Conservation (phyloP, 2,888 invertebrate species). For the Graphium colonna region DNA sequence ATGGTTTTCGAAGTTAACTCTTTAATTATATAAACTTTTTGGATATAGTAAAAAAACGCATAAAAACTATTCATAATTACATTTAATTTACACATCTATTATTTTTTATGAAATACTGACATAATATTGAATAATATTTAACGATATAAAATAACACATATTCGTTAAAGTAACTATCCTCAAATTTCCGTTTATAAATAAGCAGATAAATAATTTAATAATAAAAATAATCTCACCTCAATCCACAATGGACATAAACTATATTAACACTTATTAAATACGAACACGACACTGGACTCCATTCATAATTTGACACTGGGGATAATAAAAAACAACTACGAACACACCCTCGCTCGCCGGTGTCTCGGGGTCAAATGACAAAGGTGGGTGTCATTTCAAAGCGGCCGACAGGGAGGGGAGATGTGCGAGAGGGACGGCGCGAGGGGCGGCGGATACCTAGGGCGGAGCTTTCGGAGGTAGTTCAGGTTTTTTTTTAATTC, state of each 20-base stretch:
- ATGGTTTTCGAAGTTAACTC: no score
- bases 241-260: not conserved
- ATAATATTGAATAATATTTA: no score
- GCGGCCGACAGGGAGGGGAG: conserved; percentile 42
- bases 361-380: conserved; percentile 69
- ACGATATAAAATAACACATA: no score
- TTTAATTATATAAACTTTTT: no score
- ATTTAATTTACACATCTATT: no score
- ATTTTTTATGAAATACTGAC: no score
- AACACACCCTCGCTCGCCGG: conserved; percentile 58
- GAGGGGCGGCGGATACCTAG: conserved; percentile 47
- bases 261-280: not conserved
- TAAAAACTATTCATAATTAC: no score
- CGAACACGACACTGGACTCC: conserved; percentile 17
- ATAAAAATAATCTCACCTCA: no score
- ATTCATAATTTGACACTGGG: conserved; percentile 25
- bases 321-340: conserved; percentile 29
- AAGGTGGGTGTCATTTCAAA: conserved; percentile 57
- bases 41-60: no score
- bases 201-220: no score
- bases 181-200: no score
- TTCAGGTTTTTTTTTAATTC: conserved; percentile 17
- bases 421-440: conserved; percentile 35
- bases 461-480: conserved; percentile 20
- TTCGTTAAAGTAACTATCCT: no score